Evolutionary conservation across 2,113 vertebrate species (phyloP), one percentile per base, ranked within the genome.

Genomic region (Cavia aperea): DNA sequence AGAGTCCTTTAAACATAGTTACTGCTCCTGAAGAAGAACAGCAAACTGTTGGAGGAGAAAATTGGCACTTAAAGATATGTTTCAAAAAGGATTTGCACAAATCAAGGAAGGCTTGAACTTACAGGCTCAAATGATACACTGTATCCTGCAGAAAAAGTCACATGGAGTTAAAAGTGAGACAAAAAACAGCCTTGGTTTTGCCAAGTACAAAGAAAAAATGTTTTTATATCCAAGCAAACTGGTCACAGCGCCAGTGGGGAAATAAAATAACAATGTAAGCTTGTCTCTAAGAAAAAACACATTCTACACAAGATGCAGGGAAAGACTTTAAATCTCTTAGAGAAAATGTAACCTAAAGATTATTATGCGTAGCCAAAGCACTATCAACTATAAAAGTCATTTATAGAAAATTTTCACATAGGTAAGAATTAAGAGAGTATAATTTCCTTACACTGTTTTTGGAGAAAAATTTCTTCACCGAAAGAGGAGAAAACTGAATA

Each of bases 71-170:
- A 87, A 58, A 63, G 63, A 60, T n/a, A 23, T 66, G 78, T n/a
- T 86, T 85, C 73, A 62, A 56, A 33, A 39, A 43, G 51, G 89
- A 94, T 91, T 91, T 93, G 24, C 51, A 86, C 58, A 86, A 85
- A 86, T 81, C 63, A 68, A 81, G 26, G 43, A 77, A 49, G 8
- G 62, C 29, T 68, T 90, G 39, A 94, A 87, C 87, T 65, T 58
- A 3, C 51, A 73, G 58, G 9, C 78, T 73, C 51, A 60, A 87
- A 66, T 60, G 12, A 63, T 51, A 56, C 68, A n/a, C 15, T 43
- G 14, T 65, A 12, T 62, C 54, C 4, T 60, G 15, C 21, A 33
- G 49, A 79, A 56, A 81, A 36, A 36, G 39, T 85, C 54, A 56
- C 43, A 43, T 5, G 46, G 77, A 75, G 51, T 82, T 91, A 77